phyloP scores from a whole-genome alignment of 2,113 vertebrate species.

The Mormoops blainvillei region DNA sequence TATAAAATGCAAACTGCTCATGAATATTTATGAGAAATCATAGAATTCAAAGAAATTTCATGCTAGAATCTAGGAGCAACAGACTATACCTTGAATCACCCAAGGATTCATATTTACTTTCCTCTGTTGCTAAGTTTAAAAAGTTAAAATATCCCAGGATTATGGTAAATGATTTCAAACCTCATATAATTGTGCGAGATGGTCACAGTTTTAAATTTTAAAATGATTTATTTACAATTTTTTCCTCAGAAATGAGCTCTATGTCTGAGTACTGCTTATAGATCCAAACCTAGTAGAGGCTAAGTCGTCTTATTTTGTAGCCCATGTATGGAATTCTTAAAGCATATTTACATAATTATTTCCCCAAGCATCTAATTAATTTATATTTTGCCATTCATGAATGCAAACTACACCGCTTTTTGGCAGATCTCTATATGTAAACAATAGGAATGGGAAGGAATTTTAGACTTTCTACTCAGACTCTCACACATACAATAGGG shows the following conservation, averaged over 20 bases:
- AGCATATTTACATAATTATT: slow-evolving; percentile 41
- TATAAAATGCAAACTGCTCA: neutral
- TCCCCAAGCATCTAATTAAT: slow-evolving; percentile 33
- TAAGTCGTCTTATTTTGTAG: slow-evolving; percentile 14
- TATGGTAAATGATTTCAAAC: neutral
- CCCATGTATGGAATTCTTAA: neutral
- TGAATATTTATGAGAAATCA: slow-evolving; percentile 35
- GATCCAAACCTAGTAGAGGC: neutral
- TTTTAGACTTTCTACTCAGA: neutral
- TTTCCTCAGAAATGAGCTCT: slow-evolving; percentile 32
- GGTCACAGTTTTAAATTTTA: neutral
- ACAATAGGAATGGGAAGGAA: neutral
- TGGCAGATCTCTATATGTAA: neutral
- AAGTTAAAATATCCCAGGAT: neutral
- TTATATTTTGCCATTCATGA: neutral
- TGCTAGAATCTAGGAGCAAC: neutral
- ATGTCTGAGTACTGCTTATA: neutral
- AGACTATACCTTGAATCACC: neutral
- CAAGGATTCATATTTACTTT: slow-evolving; percentile 1
- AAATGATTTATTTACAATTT: slow-evolving; percentile 28
- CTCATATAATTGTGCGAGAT: neutral
- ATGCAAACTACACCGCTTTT: neutral
- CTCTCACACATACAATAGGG: neutral
- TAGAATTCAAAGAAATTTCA: slow-evolving; percentile 32
- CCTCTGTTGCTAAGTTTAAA: neutral